Base-by-base conservation (phyloP, 2,113 vertebrate species). In the Urocolius indicus region DNA sequence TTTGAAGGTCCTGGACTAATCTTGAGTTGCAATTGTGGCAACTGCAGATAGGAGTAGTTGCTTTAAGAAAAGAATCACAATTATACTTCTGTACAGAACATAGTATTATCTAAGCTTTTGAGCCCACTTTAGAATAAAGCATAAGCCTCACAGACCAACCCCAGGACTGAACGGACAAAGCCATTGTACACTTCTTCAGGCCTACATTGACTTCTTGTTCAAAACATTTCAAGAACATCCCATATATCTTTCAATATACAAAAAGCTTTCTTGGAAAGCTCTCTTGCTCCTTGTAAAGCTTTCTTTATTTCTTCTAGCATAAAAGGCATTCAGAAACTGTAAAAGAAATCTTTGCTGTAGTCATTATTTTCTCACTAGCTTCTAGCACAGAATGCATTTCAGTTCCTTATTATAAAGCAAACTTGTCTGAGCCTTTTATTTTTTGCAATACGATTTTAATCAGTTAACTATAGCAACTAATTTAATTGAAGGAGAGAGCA, bases 381-480 rank as follows among this genome's bases (percentile, higher is more conserved):
- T 14, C 63, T 83, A 77, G 43, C 38, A 80, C 46, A 77, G 55
- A 84, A 76, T 36, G 10, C 11, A 7, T 83, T 88, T 80, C 51
- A 48, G 20, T 87, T 93, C 55, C 59, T 81, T 67, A 21, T 93
- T 86, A 59, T 26, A 77, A 96, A 21, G 36, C 48, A 78, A 63
- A 95, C 26, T 77, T 73, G 8, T 69, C 6, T n/a, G 23, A 87
- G 51, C 14, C 29, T 81, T 95, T 91, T 87, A 76, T 57, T 90
- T 91, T 91, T 91, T 66, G 38, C n/a, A 88, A 1, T 66, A 66
- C 85, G 89, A 85, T 95, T 95, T 91, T 93, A 91, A 96, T 95
- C 91, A 74, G 46, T 83, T 85, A 85, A 77, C 54, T 12, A 26
- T 26, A 94, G 20, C 17, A 88, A 55, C 43, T 94, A 69, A 90